These are phyloP conservation scores for Notolabrus celidotus DNA, from an alignment of 2,797 vertebrate species.

Conservation along the genomic window DNA sequence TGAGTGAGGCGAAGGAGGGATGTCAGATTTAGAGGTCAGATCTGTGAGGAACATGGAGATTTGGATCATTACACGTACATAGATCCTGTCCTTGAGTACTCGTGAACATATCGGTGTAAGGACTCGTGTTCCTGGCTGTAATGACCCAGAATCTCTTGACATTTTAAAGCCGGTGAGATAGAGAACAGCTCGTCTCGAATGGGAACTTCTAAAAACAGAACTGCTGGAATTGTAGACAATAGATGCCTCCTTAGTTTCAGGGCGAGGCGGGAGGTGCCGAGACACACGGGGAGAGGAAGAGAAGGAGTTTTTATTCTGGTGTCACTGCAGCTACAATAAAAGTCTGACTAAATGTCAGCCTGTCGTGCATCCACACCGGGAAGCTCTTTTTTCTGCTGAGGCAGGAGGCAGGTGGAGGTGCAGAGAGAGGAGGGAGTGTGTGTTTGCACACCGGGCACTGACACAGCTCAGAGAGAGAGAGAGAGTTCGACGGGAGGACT, in stretches of 20 bases:
- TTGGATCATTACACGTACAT: no score
- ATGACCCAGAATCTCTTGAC: constrained; percentile 52
- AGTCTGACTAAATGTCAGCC: constrained; percentile 6
- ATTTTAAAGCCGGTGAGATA: constrained; percentile 35
- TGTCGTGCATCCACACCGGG: constrained; percentile 3
- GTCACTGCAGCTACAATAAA: constrained; percentile 4
- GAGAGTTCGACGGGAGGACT: no score
- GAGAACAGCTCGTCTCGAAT: constrained; percentile 51
- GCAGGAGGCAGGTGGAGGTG: constrained; percentile 3
- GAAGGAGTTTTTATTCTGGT: constrained; percentile 4
- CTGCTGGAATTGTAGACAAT: constrained; percentile 47
- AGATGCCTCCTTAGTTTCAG: constrained; percentile 9
- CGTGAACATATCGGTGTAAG: no score
- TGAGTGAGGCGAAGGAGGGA: no score
- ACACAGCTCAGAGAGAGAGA: background rate
- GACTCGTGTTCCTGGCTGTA: background rate
- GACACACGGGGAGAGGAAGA: background rate
- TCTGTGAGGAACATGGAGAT: no score
- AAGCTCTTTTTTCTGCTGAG: background rate
- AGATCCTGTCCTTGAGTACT: no score
- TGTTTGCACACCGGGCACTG: constrained; percentile 3
- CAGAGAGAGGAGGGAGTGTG: background rate
- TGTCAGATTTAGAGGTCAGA: no score
- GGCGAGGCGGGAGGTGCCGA: constrained; percentile 23
- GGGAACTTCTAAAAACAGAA: constrained; percentile 54